A percentile compares a stretch with the other conserved stretches of the same genome.
Evolutionary conservation across 1,140 invertebrate genomes (phyloP).

Genomic region (Drosophila pallidifrons): DNA sequence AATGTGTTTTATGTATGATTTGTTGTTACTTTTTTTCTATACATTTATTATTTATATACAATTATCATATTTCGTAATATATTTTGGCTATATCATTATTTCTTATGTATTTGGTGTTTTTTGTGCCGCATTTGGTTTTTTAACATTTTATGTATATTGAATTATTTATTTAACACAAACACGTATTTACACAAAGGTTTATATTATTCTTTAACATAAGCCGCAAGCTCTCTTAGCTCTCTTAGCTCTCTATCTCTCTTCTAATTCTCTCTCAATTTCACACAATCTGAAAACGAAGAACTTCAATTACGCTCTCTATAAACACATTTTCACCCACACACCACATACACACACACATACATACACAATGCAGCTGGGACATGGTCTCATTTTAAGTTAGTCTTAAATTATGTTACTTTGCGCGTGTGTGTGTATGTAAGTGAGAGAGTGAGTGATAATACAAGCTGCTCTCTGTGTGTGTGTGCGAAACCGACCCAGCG

Average conservation of each 20-base stretch:
- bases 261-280: not conserved
- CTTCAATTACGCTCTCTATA: constrained; percentile 34
- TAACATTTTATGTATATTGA: constrained; percentile 41
- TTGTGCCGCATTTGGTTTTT: constrained; percentile 58
- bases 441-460: constrained; percentile 41
- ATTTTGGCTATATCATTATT: constrained; percentile 28
- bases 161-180: constrained; percentile 32
- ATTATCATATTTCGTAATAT: constrained; percentile 36
- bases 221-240: constrained; percentile 21
- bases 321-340: constrained; percentile 18
- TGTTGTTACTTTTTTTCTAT: constrained; percentile 36
- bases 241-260: not conserved
- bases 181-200: constrained; percentile 23
- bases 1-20: constrained; percentile 66
- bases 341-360: constrained; percentile 22
- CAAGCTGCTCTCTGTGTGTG: constrained; percentile 20
- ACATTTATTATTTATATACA: constrained; percentile 26
- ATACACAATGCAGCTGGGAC: constrained; percentile 32
- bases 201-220: constrained; percentile 39
- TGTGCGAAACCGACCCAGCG: constrained; percentile 15
- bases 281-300: constrained; percentile 26
- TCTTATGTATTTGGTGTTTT: constrained; percentile 52
- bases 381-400: constrained; percentile 66
- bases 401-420: constrained; percentile 57
- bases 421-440: constrained; percentile 36